Conservation (phyloP, 1,140 invertebrate genomes). For the Drosophila bocqueti region DNA sequence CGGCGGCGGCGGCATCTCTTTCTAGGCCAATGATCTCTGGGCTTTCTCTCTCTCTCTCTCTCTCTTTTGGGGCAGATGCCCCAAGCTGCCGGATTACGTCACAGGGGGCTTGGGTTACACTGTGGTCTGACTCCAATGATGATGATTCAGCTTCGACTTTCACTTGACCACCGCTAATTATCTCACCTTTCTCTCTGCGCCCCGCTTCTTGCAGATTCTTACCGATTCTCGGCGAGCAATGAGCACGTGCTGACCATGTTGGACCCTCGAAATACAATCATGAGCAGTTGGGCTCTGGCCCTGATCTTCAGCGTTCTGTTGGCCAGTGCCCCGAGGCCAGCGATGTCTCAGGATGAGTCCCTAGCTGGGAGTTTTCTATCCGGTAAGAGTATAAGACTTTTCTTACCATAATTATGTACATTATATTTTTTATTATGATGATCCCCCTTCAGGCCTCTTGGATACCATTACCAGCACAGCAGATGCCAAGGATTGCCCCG, state of each 20-base stretch:
- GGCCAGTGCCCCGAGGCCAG: constrained; percentile 2
- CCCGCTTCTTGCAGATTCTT: constrained; percentile 11
- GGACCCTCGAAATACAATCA: constrained; percentile 21
- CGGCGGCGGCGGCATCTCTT: constrained; percentile 31
- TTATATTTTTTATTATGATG: not conserved
- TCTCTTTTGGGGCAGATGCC: constrained; percentile 19
- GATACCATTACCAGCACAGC: constrained; percentile 93
- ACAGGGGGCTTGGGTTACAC: constrained; percentile 61
- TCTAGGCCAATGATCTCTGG: constrained; percentile 76
- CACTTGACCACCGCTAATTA: constrained; percentile 61
- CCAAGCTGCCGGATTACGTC: constrained; percentile 62
- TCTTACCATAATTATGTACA: too few relatives aligned
- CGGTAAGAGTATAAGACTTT: constrained; percentile 86
- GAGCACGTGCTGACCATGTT: constrained; percentile 63
- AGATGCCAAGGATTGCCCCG: constrained; percentile 93
- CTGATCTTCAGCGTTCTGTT: constrained; percentile 40
- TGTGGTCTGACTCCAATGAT: constrained; percentile 16
- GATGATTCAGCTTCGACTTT: constrained; percentile 65
- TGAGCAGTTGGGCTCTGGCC: constrained; percentile 25
- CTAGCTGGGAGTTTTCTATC: constrained; percentile 91
- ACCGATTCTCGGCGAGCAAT: constrained; percentile 65
- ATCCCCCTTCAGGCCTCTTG: constrained; percentile 88
- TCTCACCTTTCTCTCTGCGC: constrained; percentile 17
- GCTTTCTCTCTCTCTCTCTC: constrained; percentile 23
- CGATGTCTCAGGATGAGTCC: constrained; percentile 89